Conservation (phyloP, 2,113 vertebrate species). For the Prochilodus magdalenae region DNA sequence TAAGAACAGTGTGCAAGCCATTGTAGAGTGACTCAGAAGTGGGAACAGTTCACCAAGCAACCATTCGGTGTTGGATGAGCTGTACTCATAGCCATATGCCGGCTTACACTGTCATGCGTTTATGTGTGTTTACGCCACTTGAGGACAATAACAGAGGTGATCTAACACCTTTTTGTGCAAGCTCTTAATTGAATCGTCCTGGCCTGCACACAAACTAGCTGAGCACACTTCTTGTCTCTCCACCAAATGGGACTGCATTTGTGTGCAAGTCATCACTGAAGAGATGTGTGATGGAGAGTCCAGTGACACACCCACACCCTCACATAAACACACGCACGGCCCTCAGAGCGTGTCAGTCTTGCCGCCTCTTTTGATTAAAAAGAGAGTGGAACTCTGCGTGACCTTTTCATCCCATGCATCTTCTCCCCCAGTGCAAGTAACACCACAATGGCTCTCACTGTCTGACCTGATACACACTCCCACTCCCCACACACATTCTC, state of each 20-base stretch:
- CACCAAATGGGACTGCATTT: constrained; percentile 18
- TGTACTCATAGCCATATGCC: neutral
- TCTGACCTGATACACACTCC: constrained; percentile 26
- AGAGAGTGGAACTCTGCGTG: constrained; percentile 36
- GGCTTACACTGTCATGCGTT: neutral
- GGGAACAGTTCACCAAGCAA: neutral
- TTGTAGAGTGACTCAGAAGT: neutral
- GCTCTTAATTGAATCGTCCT: constrained; percentile 19
- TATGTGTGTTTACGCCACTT: neutral
- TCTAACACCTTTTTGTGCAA: constrained; percentile 24
- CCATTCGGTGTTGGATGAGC: neutral
- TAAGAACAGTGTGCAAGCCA: neutral
- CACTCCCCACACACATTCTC: neutral
- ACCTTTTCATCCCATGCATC: constrained; percentile 38
- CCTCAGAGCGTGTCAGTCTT: constrained; percentile 45
- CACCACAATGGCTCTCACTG: constrained; percentile 40
- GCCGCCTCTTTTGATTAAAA: constrained; percentile 54
- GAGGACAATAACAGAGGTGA: neutral
- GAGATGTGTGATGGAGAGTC: constrained; percentile 55
- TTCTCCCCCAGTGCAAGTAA: constrained; percentile 19
- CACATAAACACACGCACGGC: constrained; percentile 29
- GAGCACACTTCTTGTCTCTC: constrained; percentile 18
- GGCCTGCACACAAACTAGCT: neutral
- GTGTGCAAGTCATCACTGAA: constrained; percentile 54
- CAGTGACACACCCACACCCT: constrained; percentile 52